Base-by-base conservation (phyloP, 1,140 invertebrate genomes). In the Drosophila micromelanica region DNA sequence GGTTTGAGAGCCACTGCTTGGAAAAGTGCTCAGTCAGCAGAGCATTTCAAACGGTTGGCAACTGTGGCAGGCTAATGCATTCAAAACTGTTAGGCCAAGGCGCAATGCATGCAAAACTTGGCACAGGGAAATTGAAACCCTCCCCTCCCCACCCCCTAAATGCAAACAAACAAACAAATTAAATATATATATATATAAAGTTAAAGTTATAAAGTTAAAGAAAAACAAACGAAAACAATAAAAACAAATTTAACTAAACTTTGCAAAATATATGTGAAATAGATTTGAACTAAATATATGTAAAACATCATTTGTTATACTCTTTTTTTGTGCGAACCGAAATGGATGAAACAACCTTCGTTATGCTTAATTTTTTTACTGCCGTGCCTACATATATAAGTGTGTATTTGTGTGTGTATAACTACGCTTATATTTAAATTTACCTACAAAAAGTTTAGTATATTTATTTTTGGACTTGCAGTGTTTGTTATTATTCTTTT, bases 401-500 rank as follows among this genome's bases (percentile, higher is more conserved):
- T 71, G 42, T 51, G 3, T 49, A n/a, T 70, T 5, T 72, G 2
- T 73, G 55, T 80, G 43, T 69, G 62, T 86, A 70, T 62, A 78
- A 49, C 84, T 86, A 78, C 46, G 27, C 75, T 87, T 86, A 89
- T 7, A 43, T 73, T 68, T 82, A 89, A 76, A 89, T 87, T 87
- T 82, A 86, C 82, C 84, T 86, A 86, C 84, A 84, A 79, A 89
- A 76, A 71, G 56, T 60, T 72, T 76, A 81, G 76, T 87, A 68
- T 78, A 74, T 87, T 81, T 76, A 82, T 82, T 84, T 89, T 89
- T 89, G 80, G 80, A 89, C 84, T 87, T 86, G 82, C 68, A 87
- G 65, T 69, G 68, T 57, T 76, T 23, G 1, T 23, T 23, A 23
- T 46, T n/a, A 57, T 54, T 60, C 62, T 65, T 11, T 57, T 38